Conservation (phyloP, 2,797 vertebrate genomes). For the Lacerta viridis region DNA sequence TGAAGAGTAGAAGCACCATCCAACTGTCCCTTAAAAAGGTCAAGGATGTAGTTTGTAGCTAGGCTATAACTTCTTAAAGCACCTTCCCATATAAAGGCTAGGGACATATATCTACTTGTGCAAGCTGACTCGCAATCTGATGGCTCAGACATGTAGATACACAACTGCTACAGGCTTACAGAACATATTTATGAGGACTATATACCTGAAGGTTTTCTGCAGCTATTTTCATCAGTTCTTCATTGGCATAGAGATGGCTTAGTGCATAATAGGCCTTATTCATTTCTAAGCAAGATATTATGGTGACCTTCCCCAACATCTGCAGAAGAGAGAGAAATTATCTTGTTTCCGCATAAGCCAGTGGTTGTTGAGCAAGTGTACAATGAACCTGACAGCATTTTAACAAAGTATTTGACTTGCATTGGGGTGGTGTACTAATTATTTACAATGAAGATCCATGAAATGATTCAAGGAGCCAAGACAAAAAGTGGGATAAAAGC, state of each 20-base stretch:
- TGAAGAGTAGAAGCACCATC: too few relatives aligned
- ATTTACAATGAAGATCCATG: not conserved
- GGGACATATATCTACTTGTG: not conserved
- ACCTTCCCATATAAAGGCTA: not conserved
- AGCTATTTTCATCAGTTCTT: conserved; percentile 4
- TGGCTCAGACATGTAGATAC: not conserved
- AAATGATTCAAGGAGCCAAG: not conserved
- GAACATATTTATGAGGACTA: not conserved
- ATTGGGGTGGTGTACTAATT: not conserved
- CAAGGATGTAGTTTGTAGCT: not conserved
- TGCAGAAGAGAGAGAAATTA: not conserved
- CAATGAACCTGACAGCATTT: not conserved
- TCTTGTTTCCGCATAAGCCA: not conserved
- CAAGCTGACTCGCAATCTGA: not conserved
- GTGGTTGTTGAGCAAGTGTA: not conserved
- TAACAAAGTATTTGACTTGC: not conserved
- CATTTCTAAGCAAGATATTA: conserved; percentile 5
- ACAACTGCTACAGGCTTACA: not conserved
- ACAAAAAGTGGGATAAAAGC: not conserved
- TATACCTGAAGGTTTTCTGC: not conserved
- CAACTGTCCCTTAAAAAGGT: not conserved
- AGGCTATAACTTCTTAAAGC: not conserved
- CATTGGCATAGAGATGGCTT: conserved; percentile 14
- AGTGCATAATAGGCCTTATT: conserved; percentile 15
- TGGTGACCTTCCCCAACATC: conserved; percentile 10